phyloP scores from a whole-genome alignment of 2,797 vertebrate species.

The Ispidina lecontei region DNA sequence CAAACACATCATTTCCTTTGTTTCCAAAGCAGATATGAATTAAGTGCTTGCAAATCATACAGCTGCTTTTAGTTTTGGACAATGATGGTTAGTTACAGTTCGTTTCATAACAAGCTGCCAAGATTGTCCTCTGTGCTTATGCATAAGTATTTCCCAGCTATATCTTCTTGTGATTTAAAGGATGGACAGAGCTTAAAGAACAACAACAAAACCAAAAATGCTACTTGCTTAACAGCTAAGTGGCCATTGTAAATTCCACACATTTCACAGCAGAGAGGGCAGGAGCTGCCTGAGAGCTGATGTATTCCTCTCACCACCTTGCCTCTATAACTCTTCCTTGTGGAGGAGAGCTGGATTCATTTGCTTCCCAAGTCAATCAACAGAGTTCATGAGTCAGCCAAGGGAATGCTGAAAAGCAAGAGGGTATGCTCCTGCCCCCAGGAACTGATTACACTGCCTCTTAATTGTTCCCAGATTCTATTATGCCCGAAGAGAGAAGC shows the following conservation, averaged over 20 bases:
- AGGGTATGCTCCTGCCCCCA: slow-evolving; percentile 54
- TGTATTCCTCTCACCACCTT: slow-evolving; percentile 65
- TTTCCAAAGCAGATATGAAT: not conserved
- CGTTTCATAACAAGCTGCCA: slow-evolving; percentile 8
- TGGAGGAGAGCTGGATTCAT: slow-evolving; percentile 50
- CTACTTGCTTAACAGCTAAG: slow-evolving; percentile 24
- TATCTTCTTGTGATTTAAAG: not conserved
- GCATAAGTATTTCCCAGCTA: not conserved
- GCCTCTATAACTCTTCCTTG: slow-evolving; percentile 59
- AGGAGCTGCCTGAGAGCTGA: slow-evolving; percentile 43
- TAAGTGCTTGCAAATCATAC: not conserved
- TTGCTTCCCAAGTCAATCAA: slow-evolving; percentile 69
- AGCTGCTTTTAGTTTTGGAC: not conserved
- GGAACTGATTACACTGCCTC: slow-evolving; percentile 54
- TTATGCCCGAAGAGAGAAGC: slow-evolving; percentile 41
- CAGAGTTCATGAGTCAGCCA: slow-evolving; percentile 68
- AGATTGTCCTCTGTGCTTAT: not conserved
- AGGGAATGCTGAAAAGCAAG: slow-evolving; percentile 67
- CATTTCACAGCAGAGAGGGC: slow-evolving; percentile 38
- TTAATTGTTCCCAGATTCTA: slow-evolving; percentile 73
- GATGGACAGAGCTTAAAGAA: not conserved
- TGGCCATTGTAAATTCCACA: slow-evolving; percentile 53
- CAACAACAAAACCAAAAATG: not conserved
- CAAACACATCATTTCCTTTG: not conserved
- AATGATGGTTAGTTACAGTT: not conserved